phyloP scores from a whole-genome alignment of 2,888 invertebrate species.

The Gymnoscelis rufifasciata region DNA sequence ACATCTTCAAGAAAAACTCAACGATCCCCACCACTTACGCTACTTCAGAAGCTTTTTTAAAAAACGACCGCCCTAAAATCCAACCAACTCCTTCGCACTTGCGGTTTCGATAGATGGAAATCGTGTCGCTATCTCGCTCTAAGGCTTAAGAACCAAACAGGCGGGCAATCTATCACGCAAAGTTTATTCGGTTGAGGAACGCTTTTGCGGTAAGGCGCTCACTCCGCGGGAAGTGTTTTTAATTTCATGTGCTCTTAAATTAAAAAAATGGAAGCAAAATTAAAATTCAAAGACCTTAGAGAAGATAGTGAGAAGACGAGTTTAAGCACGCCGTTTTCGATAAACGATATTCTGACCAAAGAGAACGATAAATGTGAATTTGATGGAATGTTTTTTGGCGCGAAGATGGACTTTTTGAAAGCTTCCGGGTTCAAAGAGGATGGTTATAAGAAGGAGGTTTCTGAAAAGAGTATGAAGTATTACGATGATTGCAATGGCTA shows the following conservation, averaged over 20 bases:
- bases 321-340: conserved; percentile 83
- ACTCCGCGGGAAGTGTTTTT: conserved; percentile 49
- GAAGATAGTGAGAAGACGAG: conserved; percentile 68
- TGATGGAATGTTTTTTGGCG: conserved; percentile 68
- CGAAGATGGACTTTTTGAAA: conserved; percentile 60
- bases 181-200: conserved; percentile 77
- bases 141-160: conserved; percentile 68
- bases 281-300: conserved; percentile 59
- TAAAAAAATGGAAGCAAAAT: conserved; percentile 67
- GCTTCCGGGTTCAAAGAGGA: conserved; percentile 49
- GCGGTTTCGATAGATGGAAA: conserved; percentile 3
- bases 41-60: conserved; percentile 72
- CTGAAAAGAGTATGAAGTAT: conserved; percentile 62
- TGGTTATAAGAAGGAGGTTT: conserved; percentile 59
- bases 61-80: conserved; percentile 61
- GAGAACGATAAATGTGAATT: conserved; percentile 71
- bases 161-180: conserved; percentile 72
- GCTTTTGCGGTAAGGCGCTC: conserved; percentile 71
- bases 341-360: conserved; percentile 84
- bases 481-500: conserved; percentile 63
- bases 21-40: conserved; percentile 76
- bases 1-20: conserved; percentile 78
- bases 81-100: conserved; percentile 44
- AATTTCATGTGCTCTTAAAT: conserved; percentile 48
- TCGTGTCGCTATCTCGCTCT: conserved; percentile 52